A percentile compares a stretch with the other conserved stretches of the same genome.
Conservation (phyloP, 2,113 vertebrate species). For the Alces alces region DNA sequence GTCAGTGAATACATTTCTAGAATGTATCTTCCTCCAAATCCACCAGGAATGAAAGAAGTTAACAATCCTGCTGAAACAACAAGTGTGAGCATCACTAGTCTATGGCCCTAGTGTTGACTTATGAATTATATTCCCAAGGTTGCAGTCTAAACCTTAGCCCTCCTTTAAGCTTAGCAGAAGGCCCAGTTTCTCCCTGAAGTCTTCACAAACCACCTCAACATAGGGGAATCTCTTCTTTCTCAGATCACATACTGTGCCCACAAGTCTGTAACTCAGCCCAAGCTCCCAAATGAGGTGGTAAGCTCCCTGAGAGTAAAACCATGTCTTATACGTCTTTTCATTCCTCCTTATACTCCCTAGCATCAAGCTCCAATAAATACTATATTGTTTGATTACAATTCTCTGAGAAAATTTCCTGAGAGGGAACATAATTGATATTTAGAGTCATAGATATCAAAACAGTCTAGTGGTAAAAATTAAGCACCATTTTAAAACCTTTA, state of each 20-base stretch:
- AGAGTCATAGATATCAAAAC: not conserved
- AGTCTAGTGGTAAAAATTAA: not conserved
- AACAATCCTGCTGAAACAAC: not conserved
- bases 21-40: not conserved
- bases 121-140: not conserved
- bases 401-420: not conserved
- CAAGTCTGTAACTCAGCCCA: not conserved
- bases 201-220: not conserved
- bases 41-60: not conserved
- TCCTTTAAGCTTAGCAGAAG: not conserved
- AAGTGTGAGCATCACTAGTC: not conserved
- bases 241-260: not conserved
- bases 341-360: not conserved
- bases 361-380: not conserved
- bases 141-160: not conserved
- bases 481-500: not conserved
- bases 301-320: not conserved
- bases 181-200: not conserved
- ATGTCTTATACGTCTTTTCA: not conserved
- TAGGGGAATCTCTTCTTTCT: not conserved
- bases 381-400: not conserved
- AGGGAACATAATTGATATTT: not conserved
- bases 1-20: not conserved
- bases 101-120: not conserved
- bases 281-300: not conserved